Percentiles rank a stretch among this genome's conserved stretches.
These are phyloP conservation scores for Cheilosia scutellata DNA, from an alignment of 2,888 invertebrate species.

Conservation along the genomic window DNA sequence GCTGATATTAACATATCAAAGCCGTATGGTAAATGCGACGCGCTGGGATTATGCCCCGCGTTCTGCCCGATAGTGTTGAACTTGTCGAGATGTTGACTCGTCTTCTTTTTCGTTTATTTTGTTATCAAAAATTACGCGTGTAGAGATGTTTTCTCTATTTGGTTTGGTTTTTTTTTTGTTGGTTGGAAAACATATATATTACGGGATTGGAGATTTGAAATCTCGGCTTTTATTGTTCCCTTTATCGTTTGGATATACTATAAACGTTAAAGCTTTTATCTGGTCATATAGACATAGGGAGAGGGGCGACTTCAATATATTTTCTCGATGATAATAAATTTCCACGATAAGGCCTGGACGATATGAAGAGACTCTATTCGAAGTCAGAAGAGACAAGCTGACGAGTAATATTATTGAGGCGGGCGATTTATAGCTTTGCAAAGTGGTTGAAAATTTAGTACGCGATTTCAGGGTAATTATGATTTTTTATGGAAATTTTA, in stretches of 20 bases:
- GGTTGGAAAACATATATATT: conserved; percentile 43
- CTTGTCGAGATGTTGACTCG: conserved; percentile 4
- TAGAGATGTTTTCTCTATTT: conserved; percentile 24
- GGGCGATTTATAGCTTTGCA: conserved; percentile 53
- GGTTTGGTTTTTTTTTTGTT: conserved; percentile 14
- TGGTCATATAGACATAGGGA: conserved; percentile 3
- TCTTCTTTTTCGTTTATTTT: conserved; percentile 37
- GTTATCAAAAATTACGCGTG: conserved; percentile 49
- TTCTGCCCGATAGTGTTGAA: conserved; percentile 30
- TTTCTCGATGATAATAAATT: conserved; percentile 50
- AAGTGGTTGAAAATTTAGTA: conserved; percentile 63
- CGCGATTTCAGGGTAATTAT: conserved; percentile 54
- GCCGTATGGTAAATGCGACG: conserved; percentile 59
- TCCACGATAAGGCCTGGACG: neutral
- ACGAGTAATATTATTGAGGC: conserved; percentile 39
- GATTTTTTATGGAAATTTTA: conserved; percentile 55
- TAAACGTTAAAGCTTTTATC: conserved; percentile 51
- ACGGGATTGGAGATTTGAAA: conserved; percentile 48
- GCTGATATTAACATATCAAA: conserved; percentile 72
- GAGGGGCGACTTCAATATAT: conserved; percentile 34
- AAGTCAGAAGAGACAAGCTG: conserved; percentile 22
- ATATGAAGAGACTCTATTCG: neutral
- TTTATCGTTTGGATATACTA: conserved; percentile 20
- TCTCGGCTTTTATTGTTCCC: conserved; percentile 55
- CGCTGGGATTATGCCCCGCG: conserved; percentile 30